These are phyloP conservation scores for Nematostella vectensis DNA, from an alignment of 92 coral and sea anemone genomes.

Conservation along the genomic window DNA sequence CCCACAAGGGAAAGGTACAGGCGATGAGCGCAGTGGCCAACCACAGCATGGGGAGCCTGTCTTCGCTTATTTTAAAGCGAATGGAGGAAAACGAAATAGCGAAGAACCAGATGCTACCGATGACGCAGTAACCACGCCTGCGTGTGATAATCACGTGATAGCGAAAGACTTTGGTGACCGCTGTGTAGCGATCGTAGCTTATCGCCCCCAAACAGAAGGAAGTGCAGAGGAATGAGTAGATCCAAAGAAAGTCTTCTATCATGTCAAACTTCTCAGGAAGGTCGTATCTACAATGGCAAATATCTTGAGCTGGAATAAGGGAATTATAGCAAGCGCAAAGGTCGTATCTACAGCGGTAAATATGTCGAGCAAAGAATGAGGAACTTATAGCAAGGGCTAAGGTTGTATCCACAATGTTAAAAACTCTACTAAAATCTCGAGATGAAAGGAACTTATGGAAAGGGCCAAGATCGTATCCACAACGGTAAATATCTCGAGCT, in stretches of 20 bases:
- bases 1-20: neutral
- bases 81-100: neutral
- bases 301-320: too few relatives aligned
- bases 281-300: too few relatives aligned
- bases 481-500: too few relatives aligned
- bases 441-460: too few relatives aligned
- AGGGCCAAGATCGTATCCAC: too few relatives aligned
- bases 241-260: constrained; percentile 2
- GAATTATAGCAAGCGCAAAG: too few relatives aligned
- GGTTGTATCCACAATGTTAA: too few relatives aligned
- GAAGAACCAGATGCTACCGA: neutral
- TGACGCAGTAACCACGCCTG: neutral
- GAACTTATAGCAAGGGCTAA: too few relatives aligned
- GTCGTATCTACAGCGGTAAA: too few relatives aligned
- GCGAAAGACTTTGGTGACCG: constrained; percentile 1
- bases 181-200: neutral
- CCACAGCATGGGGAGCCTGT: neutral
- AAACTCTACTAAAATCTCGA: too few relatives aligned
- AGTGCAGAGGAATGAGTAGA: neutral
- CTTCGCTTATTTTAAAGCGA: neutral
- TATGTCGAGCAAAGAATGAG: too few relatives aligned
- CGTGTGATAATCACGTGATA: neutral
- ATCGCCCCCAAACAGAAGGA: constrained; percentile 1
- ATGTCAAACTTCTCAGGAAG: neutral
- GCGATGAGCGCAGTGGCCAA: neutral